Base-by-base conservation (phyloP, 1,140 invertebrate genomes). In the Drosophila tristis region DNA sequence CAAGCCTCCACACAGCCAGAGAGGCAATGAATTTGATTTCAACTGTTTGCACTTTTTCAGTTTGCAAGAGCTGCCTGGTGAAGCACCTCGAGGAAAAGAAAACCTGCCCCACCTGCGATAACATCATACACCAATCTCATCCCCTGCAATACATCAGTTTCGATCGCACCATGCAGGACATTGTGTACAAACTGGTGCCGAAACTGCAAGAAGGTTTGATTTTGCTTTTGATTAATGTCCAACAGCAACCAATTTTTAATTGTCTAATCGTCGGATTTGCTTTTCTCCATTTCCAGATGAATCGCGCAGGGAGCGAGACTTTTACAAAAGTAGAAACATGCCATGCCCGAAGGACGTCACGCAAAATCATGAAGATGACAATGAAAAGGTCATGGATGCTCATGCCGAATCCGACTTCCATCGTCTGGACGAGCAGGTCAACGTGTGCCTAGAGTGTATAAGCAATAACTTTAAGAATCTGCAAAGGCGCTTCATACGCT, bases 81-180 rank as follows among this genome's bases (percentile, higher is more conserved):
- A 99, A 99, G 92, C 98, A 99, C 93, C 93, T 99, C 59, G 98
- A 99, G 92, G 98, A 98, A 89, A 98, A 98, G 90, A 99, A 99
- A 92, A 98, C 97, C 16, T 99, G 98, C 93, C 98, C 98, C 84
- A 97, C 97, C 94, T 99, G 98, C 94, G 96, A 97, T 92, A 97
- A 98, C 89, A 97, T 99, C 47, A 99, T 99, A 80, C 98, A 99
- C 93, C 98, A 99, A 91, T 99, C 98, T 7, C 98, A 99, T 93
- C 98, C 98, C 13, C 93, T 99, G 44, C 97, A 99, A 89, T 98
- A 99, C 87, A 98, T 99, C 79, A 98, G 97, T 92, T 98, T 98
- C 93, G 98, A 99, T 93, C 94, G 98, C 79, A 99, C 98, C 64
- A 97, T 99, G 96, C 98, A 99, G 93, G 98, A 99, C 94, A 98